Base-by-base conservation (phyloP, 2,113 vertebrate species). In the Egretta garzetta region DNA sequence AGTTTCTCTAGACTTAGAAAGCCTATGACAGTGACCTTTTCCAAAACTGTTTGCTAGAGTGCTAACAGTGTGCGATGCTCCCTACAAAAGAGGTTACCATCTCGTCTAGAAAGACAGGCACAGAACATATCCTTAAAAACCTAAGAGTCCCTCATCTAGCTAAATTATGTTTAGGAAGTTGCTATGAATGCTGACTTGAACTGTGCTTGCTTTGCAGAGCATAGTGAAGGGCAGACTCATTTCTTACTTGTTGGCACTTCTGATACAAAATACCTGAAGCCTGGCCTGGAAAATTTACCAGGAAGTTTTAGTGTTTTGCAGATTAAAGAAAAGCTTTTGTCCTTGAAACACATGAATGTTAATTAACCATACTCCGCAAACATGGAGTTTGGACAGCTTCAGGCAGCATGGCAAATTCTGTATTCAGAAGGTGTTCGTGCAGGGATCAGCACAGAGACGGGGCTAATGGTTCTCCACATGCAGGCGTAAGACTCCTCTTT, bases 391-490 rank as follows among this genome's bases (percentile, higher is more conserved):
- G 11, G 35, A 32, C 27, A 32, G 21, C 13, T 76, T 21, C 35
- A 77, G 23, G n/a, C 70, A 76, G 21, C 33, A 27, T 14, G 21
- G 26, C 12, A 70, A 88, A 86, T 70, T 86, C 43, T 59, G 7
- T 71, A 22, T 35, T 55, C 8, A 33, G 37, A 86, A 56, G 32
- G 14, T 35, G 10, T 62, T 74, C 28, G 24, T 22, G 12, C 20
- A 66, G 15, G 9, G 32, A 73, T 50, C 53, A 87, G 30, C 39
- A 41, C 23, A 92, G 68, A 80, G n/a, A 37, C 8, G 59, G 49
- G 21, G 23, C 39, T 84, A 43, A 41, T 19, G 4, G 18, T 8
- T 58, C 24, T 63, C 27, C 3, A 2, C 0, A 0, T 33, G 35
- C 45, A 79, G 39, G 26, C 2, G 1, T 32, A 62, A 72, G n/a